A percentile compares a stretch with the other conserved stretches of the same genome.
phyloP scores from a whole-genome alignment of 1,140 invertebrate species.

The Panagrolaimus sp. region DNA sequence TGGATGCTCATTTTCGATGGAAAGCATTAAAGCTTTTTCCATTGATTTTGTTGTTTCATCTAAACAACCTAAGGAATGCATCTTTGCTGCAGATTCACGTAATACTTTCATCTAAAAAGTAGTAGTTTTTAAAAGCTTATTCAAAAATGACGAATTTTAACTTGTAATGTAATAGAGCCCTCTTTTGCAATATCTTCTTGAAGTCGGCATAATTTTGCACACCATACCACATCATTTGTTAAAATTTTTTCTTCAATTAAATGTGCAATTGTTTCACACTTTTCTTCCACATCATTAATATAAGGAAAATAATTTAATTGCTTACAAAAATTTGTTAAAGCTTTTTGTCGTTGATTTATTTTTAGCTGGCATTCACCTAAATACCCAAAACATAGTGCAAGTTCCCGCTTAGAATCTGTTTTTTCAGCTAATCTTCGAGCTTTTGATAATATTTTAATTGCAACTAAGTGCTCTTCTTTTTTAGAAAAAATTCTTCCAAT shows the following conservation, averaged over 20 bases:
- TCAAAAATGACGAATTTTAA: constrained; percentile 13
- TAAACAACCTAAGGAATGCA: constrained; percentile 8
- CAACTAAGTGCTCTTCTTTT: neutral
- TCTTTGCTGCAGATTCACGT: constrained; percentile 15
- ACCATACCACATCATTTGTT: constrained; percentile 13
- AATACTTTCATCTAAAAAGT: neutral
- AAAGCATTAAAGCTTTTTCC: constrained; percentile 2
- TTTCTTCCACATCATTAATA: constrained; percentile 16
- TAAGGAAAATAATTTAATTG: constrained; percentile 16
- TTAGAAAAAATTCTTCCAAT: constrained; percentile 18
- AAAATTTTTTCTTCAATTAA: constrained; percentile 18
- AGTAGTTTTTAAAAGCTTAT: neutral
- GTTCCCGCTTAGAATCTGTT: constrained; percentile 12
- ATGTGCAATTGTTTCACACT: constrained; percentile 21
- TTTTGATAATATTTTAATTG: constrained; percentile 17
- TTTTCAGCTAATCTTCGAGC: constrained; percentile 12
- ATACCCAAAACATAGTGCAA: constrained; percentile 19
- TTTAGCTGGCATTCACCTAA: constrained; percentile 16
- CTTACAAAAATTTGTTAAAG: constrained; percentile 17
- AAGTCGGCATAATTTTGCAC: constrained; percentile 16
- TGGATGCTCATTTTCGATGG: neutral
- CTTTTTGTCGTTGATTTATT: constrained; percentile 6
- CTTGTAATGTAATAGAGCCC: neutral
- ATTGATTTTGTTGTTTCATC: neutral
- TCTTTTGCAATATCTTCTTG: constrained; percentile 16